A percentile compares a stretch with the other conserved stretches of the same genome.
Evolutionary conservation across 2,113 vertebrate genomes (phyloP).

Genomic region (Hiodon tergisus): DNA sequence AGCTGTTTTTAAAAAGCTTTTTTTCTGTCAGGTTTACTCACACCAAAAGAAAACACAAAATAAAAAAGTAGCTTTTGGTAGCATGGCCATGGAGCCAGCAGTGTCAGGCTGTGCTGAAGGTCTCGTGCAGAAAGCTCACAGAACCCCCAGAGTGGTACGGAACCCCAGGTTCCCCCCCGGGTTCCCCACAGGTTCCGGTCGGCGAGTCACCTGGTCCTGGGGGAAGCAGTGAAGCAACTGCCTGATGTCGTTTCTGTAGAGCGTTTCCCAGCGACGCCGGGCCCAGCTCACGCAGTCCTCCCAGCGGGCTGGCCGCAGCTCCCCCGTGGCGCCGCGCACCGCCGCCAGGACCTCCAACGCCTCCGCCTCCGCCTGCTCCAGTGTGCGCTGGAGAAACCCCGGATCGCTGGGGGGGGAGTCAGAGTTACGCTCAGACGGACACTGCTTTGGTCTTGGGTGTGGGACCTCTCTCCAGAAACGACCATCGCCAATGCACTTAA

Average conservation of each 20-base stretch:
- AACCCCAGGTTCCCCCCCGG: neutral
- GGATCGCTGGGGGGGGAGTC: conserved; percentile 53
- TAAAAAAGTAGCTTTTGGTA: too few relatives aligned
- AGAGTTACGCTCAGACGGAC: too few relatives aligned
- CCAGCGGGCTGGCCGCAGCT: conserved; percentile 55
- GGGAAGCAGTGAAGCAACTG: conserved; percentile 70
- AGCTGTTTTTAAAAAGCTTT: too few relatives aligned
- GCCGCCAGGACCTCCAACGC: conserved; percentile 56
- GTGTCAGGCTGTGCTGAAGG: too few relatives aligned
- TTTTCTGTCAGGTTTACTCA: too few relatives aligned
- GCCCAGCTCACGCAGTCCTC: conserved; percentile 71
- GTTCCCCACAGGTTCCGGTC: neutral
- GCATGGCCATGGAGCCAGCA: too few relatives aligned
- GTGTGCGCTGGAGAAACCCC: conserved; percentile 48
- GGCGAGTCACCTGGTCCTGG: conserved; percentile 46
- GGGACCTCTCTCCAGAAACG: too few relatives aligned
- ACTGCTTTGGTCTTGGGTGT: too few relatives aligned
- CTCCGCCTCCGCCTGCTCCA: conserved; percentile 35
- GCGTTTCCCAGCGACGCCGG: conserved; percentile 60
- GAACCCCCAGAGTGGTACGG: neutral
- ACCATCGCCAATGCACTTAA: too few relatives aligned
- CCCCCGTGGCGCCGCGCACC: conserved; percentile 49
- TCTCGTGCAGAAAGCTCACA: neutral
- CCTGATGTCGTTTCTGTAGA: conserved; percentile 57
- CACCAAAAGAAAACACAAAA: too few relatives aligned